Conservation (phyloP, 2,888 invertebrate genomes). For the Dioctria rufipes region DNA sequence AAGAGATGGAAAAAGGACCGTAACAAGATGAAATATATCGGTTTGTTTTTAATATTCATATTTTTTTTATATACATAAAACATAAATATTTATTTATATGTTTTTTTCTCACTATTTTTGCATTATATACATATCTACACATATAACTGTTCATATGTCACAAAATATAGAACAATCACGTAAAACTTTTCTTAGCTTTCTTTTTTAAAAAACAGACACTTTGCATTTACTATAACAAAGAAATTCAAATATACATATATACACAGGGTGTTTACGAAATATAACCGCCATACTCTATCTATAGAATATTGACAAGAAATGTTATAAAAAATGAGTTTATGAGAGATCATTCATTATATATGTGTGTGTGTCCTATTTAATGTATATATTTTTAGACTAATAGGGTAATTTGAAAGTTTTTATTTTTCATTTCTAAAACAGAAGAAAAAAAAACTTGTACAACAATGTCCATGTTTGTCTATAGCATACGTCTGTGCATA, state of each 20-base stretch:
- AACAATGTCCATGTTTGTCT: too few relatives aligned
- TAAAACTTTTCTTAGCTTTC: background rate
- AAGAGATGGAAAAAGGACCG: slow-evolving; percentile 69
- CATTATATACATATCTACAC: slow-evolving; percentile 32
- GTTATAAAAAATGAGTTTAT: too few relatives aligned
- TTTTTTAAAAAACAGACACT: slow-evolving; percentile 4
- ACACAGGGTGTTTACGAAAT: too few relatives aligned
- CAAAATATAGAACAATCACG: slow-evolving; percentile 21
- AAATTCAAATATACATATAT: slow-evolving; percentile 10
- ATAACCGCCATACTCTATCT: too few relatives aligned
- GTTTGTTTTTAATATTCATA: slow-evolving; percentile 66
- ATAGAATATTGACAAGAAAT: too few relatives aligned
- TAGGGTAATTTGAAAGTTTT: too few relatives aligned
- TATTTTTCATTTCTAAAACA: too few relatives aligned
- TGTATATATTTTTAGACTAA: too few relatives aligned
- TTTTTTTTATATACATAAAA: slow-evolving; percentile 57
- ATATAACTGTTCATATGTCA: slow-evolving; percentile 50
- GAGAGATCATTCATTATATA: too few relatives aligned
- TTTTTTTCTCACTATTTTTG: slow-evolving; percentile 4
- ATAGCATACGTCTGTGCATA: too few relatives aligned
- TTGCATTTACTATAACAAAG: background rate
- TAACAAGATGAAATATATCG: slow-evolving; percentile 62
- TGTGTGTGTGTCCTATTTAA: too few relatives aligned
- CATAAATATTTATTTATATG: slow-evolving; percentile 56
- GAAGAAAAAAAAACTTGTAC: too few relatives aligned